Evolutionary conservation across 2,888 invertebrate species (phyloP).

Genomic region (Amitus sp.): DNA sequence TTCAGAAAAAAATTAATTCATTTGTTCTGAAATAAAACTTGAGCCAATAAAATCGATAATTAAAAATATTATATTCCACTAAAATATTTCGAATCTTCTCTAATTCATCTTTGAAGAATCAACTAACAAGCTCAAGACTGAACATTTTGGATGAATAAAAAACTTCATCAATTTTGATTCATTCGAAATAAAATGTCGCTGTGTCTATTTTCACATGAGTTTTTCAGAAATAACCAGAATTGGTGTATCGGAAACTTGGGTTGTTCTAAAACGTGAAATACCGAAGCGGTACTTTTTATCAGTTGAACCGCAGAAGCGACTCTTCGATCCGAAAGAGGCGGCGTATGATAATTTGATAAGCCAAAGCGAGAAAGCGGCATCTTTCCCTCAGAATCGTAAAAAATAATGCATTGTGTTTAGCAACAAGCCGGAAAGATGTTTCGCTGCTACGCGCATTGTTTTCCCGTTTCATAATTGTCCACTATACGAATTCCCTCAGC

Average conservation of each 20-base stretch:
- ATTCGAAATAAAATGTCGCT: no score
- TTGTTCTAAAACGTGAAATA: background rate
- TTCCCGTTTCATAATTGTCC: conserved; percentile 18
- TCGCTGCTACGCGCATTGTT: conserved; percentile 42
- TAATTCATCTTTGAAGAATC: no score
- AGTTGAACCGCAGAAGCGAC: conserved; percentile 7
- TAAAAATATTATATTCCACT: no score
- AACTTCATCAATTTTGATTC: no score
- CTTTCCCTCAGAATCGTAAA: conserved; percentile 45
- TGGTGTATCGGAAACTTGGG: background rate
- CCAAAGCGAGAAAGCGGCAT: conserved; percentile 20
- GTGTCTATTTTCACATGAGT: no score
- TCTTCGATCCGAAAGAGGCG: conserved; percentile 2
- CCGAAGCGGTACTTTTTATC: conserved; percentile 2
- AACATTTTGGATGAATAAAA: no score
- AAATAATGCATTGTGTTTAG: conserved; percentile 51
- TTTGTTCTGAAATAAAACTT: no score
- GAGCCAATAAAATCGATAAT: no score
- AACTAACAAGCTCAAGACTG: no score
- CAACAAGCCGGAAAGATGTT: conserved; percentile 47
- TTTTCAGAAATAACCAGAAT: no score
- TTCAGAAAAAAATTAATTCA: no score
- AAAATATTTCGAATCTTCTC: no score
- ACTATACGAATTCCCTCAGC: conserved; percentile 1
- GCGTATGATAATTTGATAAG: conserved; percentile 20